phyloP scores from a whole-genome alignment of 2,113 vertebrate genomes.

The Phyllostomus discolor region DNA sequence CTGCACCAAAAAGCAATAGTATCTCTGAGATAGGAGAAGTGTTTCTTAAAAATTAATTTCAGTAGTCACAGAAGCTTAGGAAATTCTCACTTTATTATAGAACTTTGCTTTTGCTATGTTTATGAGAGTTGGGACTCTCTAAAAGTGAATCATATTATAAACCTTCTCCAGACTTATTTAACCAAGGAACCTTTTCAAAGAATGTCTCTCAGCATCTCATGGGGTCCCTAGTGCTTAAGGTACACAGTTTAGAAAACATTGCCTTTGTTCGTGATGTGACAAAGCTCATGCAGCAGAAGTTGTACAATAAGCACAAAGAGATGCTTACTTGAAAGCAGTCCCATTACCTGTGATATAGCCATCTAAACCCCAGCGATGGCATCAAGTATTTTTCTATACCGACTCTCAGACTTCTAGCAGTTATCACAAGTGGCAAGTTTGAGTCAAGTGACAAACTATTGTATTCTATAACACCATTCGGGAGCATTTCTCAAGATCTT shows the following conservation, averaged over 20 bases:
- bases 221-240: not conserved
- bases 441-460: not conserved
- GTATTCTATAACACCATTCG: not conserved
- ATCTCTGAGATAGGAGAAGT: not conserved
- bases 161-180: not conserved
- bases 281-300: not conserved
- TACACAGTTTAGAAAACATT: not conserved
- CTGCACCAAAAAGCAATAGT: not conserved
- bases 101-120: not conserved
- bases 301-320: not conserved
- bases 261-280: not conserved
- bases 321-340: not conserved
- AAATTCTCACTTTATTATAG: not conserved
- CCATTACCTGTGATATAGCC: not conserved
- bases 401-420: not conserved
- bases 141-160: not conserved
- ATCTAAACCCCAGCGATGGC: not conserved
- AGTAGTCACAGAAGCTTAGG: not conserved
- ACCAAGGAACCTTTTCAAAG: not conserved
- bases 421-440: not conserved
- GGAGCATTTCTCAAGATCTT: not conserved
- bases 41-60: constrained; percentile 18
- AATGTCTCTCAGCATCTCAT: not conserved
- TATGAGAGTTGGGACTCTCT: not conserved
- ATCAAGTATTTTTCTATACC: not conserved